Conservation (phyloP, 2,797 vertebrate species). For the Phrynocephalus forsythii region DNA sequence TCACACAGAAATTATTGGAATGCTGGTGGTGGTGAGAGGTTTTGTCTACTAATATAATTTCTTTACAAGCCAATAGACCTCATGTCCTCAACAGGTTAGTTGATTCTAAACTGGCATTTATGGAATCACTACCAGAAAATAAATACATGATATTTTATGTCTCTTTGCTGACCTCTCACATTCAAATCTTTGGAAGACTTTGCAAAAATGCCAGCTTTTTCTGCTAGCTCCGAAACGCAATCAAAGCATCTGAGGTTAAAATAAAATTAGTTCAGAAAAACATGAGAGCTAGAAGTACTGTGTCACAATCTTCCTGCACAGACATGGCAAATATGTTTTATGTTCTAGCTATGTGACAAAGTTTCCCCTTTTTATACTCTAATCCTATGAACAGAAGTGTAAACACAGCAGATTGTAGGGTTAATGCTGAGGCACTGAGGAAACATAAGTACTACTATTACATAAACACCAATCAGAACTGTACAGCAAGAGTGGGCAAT, state of each 20-base stretch:
- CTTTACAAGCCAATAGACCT: conserved; percentile 42
- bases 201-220: background rate
- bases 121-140: conserved; percentile 12
- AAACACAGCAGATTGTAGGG: background rate
- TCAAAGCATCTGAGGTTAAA: background rate
- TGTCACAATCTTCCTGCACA: background rate
- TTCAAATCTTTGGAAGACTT: too few relatives aligned
- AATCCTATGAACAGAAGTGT: background rate
- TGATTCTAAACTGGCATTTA: conserved; percentile 63
- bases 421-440: background rate
- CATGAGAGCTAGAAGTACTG: background rate
- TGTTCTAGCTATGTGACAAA: background rate
- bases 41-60: background rate
- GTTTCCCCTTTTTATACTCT: background rate
- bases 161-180: conserved; percentile 28
- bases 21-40: too few relatives aligned
- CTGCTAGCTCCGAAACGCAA: too few relatives aligned
- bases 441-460: background rate
- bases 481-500: background rate
- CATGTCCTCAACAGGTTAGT: conserved; percentile 49
- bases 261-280: background rate
- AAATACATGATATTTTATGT: background rate
- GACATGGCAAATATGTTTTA: background rate
- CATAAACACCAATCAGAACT: background rate
- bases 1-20: too few relatives aligned